phyloP scores from a whole-genome alignment of 2,113 vertebrate species.

The Poeciliopsis turrubarensis region DNA sequence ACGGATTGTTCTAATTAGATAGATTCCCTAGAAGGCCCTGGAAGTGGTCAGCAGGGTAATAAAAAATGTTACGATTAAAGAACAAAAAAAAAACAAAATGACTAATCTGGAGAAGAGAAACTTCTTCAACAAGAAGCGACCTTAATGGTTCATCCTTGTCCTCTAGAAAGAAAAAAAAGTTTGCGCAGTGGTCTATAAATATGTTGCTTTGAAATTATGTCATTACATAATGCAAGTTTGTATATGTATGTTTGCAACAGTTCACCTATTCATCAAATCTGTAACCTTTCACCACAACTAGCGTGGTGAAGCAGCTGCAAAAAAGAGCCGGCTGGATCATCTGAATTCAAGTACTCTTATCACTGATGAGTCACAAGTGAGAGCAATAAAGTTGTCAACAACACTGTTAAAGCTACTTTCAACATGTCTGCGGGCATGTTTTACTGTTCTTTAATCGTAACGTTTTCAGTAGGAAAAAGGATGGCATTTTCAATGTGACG shows the following conservation, averaged over 20 bases:
- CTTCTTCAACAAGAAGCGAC: conserved; percentile 13
- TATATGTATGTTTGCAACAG: conserved; percentile 14
- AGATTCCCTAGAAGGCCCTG: conserved; percentile 1
- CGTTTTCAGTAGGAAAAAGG: conserved; percentile 21
- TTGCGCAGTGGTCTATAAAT: conserved; percentile 25
- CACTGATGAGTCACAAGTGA: background rate
- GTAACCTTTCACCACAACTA: conserved; percentile 1
- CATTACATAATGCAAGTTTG: conserved; percentile 35
- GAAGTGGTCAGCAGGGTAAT: conserved; percentile 20
- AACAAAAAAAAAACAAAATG: background rate
- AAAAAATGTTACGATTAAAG: background rate
- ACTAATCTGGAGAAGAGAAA: background rate
- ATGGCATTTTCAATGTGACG: conserved; percentile 31
- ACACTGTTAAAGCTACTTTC: background rate
- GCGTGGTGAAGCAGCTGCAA: background rate
- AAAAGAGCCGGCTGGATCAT: background rate
- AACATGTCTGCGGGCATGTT: conserved; percentile 1
- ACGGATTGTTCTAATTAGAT: conserved; percentile 17
- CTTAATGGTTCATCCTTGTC: conserved; percentile 13
- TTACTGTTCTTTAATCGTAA: too few species aligned
- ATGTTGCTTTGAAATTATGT: conserved; percentile 18
- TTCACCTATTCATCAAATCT: conserved; percentile 11
- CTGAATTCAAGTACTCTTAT: background rate
- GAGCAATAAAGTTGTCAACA: background rate
- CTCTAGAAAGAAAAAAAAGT: conserved; percentile 1